phyloP scores from a whole-genome alignment of 2,888 invertebrate species.

The Drosophila suboccidentalis region DNA sequence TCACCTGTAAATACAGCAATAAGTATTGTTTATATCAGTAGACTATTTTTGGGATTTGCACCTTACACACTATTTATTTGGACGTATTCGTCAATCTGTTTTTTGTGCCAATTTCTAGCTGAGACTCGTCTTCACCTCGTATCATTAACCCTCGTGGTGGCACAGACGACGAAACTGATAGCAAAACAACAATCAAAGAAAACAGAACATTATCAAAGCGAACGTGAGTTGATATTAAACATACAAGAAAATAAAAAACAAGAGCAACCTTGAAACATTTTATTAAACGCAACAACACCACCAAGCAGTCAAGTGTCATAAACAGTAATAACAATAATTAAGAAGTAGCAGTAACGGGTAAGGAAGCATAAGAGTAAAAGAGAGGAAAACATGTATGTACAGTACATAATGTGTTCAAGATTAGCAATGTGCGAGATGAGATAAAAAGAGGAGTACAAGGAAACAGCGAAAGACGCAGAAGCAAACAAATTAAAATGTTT shows the following conservation, averaged over 20 bases:
- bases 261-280: slow-evolving; percentile 57
- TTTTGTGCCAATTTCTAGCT: slow-evolving; percentile 23
- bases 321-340: slow-evolving; percentile 54
- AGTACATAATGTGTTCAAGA: slow-evolving; percentile 15
- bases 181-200: slow-evolving; percentile 57
- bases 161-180: slow-evolving; percentile 43
- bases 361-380: slow-evolving; percentile 3
- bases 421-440: slow-evolving; percentile 25
- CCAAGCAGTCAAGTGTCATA: slow-evolving; percentile 35
- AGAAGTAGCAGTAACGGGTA: slow-evolving; percentile 19
- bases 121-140: neutral
- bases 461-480: slow-evolving; percentile 25
- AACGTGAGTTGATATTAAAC: slow-evolving; percentile 25
- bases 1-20: neutral
- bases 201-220: slow-evolving; percentile 31
- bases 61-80: slow-evolving; percentile 14
- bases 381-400: neutral
- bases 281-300: slow-evolving; percentile 31
- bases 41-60: slow-evolving; percentile 2
- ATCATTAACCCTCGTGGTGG: slow-evolving; percentile 12
- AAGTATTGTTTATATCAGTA: slow-evolving; percentile 1
- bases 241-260: slow-evolving; percentile 28
- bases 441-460: slow-evolving; percentile 17
- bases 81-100: neutral
- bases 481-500: slow-evolving; percentile 39